Conservation (phyloP, 2,888 invertebrate genomes). For the Artemia sp. region DNA sequence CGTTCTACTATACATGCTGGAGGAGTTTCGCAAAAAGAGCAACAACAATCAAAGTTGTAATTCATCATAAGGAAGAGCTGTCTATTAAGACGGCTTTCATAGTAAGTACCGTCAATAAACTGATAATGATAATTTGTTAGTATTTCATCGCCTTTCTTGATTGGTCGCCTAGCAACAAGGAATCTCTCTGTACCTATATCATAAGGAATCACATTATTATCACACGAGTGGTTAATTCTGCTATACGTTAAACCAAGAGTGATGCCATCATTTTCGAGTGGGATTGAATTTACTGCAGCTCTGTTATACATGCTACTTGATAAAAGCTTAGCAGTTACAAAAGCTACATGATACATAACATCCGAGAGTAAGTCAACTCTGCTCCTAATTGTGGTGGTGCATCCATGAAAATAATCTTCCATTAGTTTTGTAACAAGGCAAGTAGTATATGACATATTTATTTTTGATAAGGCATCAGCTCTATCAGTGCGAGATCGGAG, state of each 20-base stretch:
- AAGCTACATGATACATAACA: neutral
- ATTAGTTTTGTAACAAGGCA: neutral
- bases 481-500: neutral
- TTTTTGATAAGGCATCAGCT: neutral
- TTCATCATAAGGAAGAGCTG: neutral
- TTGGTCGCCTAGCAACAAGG: neutral
- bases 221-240: conserved; percentile 8
- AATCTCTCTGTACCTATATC: neutral
- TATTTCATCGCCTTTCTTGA: neutral
- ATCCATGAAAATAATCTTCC: neutral
- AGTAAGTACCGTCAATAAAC: neutral
- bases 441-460: neutral
- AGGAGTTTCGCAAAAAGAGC: conserved; percentile 7
- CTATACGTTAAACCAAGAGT: neutral
- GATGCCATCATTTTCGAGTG: neutral
- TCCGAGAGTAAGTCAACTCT: neutral
- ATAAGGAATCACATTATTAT: neutral
- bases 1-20: neutral
- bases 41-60: neutral
- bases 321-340: neutral
- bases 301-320: neutral
- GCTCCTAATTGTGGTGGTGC: neutral
- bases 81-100: neutral
- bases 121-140: neutral
- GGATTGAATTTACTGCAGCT: conserved; percentile 6